A percentile compares a stretch with the other conserved stretches of the same genome.
Conservation (phyloP, 2,888 invertebrate genomes). For the Galeruca laticollis region DNA sequence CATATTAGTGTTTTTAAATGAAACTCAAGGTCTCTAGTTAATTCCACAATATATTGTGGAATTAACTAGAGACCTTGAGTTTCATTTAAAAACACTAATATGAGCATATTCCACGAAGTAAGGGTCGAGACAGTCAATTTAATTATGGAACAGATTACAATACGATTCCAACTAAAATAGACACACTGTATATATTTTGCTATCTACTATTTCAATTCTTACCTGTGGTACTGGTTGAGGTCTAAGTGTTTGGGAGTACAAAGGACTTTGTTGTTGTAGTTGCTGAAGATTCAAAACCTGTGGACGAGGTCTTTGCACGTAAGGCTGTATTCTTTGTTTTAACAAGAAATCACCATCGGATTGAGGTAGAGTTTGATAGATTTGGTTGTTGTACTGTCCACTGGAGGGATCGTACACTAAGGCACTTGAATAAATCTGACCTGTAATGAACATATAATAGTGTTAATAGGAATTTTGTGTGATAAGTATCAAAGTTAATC, state of each 20-base stretch:
- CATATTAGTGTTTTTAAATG: too few species aligned
- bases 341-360: conserved; percentile 78
- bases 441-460: conserved; percentile 45
- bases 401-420: conserved; percentile 81
- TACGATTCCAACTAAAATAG: too few species aligned
- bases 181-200: not conserved
- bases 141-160: too few species aligned
- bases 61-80: too few species aligned
- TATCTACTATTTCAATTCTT: conserved; percentile 26
- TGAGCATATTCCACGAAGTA: too few species aligned
- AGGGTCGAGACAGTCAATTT: too few species aligned
- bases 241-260: conserved; percentile 64
- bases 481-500: not conserved
- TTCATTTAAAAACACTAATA: too few species aligned
- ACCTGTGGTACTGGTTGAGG: conserved; percentile 54
- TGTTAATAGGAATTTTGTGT: not conserved
- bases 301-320: conserved; percentile 71
- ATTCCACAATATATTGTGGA: too few species aligned
- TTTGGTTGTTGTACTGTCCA: conserved; percentile 83
- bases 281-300: conserved; percentile 72
- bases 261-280: conserved; percentile 69
- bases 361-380: conserved; percentile 82
- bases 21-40: too few species aligned
- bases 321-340: conserved; percentile 81
- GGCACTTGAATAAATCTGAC: conserved; percentile 82